A percentile compares a stretch with the other conserved stretches of the same genome.
phyloP scores from a whole-genome alignment of 2,113 vertebrate species.

The Bubo blakistoni region DNA sequence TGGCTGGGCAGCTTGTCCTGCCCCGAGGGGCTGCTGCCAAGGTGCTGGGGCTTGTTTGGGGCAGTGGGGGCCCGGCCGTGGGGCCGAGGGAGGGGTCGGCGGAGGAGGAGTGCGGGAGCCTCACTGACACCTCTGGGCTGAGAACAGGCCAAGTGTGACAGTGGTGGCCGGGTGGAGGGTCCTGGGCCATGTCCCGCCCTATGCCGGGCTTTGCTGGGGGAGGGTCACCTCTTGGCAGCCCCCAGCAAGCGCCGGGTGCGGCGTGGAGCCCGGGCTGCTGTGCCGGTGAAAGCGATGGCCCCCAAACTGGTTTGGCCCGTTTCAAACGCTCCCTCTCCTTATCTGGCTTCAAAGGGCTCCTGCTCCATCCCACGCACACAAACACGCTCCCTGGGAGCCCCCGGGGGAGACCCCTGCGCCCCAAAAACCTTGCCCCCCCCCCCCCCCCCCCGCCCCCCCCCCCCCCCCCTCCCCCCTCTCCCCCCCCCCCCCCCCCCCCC shows the following conservation, averaged over 20 bases:
- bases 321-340: conserved; percentile 39
- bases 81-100: fast-evolving
- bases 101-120: background rate
- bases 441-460: background rate
- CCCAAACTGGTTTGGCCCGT: conserved; percentile 58
- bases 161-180: background rate
- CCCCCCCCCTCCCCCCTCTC: background rate
- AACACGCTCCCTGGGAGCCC: background rate
- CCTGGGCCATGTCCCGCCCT: background rate
- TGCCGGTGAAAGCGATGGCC: background rate
- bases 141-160: fast-evolving
- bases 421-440: background rate
- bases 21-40: fast-evolving
- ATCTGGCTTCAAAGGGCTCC: conserved; percentile 59
- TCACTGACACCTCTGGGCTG: background rate
- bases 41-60: fast-evolving
- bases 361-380: conserved; percentile 42
- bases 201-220: fast-evolving
- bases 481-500: background rate
- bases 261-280: background rate
- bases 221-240: background rate
- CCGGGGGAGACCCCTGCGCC: background rate
- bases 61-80: fast-evolving
- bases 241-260: fast-evolving
- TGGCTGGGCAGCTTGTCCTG: background rate